Conservation (phyloP, 2,888 invertebrate genomes). For the Euplexia lucipara region DNA sequence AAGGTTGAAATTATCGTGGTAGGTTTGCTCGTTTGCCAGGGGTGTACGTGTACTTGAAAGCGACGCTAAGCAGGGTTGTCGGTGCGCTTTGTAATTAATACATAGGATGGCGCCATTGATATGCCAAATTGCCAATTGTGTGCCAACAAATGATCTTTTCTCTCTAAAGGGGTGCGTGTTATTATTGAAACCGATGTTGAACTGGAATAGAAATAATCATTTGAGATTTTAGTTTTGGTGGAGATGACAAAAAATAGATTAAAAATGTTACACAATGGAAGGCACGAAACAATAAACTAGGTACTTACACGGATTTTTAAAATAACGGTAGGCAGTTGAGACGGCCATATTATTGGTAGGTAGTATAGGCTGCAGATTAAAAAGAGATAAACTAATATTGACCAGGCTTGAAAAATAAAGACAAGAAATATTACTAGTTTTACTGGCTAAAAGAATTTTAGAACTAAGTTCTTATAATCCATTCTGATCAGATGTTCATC, state of each 20-base stretch:
- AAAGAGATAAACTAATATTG: background rate
- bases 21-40: constrained; percentile 71
- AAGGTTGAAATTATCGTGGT: constrained; percentile 63
- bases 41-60: constrained; percentile 83
- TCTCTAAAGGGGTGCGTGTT: constrained; percentile 60
- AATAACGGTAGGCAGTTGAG: background rate
- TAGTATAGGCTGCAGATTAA: too few species aligned
- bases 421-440: background rate
- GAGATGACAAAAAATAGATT: constrained; percentile 24
- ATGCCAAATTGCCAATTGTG: constrained; percentile 84
- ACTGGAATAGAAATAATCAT: constrained; percentile 43
- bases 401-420: background rate
- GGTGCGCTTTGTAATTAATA: constrained; percentile 88
- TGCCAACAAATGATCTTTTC: constrained; percentile 71
- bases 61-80: constrained; percentile 82
- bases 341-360: too few species aligned
- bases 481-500: background rate
- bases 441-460: background rate
- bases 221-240: constrained; percentile 26
- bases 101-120: constrained; percentile 86
- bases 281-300: background rate
- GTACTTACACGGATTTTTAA: background rate
- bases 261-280: constrained; percentile 8
- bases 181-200: constrained; percentile 53
- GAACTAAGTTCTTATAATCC: background rate